Conservation (phyloP, 2,113 vertebrate species). For the Pituophis catenifer region DNA sequence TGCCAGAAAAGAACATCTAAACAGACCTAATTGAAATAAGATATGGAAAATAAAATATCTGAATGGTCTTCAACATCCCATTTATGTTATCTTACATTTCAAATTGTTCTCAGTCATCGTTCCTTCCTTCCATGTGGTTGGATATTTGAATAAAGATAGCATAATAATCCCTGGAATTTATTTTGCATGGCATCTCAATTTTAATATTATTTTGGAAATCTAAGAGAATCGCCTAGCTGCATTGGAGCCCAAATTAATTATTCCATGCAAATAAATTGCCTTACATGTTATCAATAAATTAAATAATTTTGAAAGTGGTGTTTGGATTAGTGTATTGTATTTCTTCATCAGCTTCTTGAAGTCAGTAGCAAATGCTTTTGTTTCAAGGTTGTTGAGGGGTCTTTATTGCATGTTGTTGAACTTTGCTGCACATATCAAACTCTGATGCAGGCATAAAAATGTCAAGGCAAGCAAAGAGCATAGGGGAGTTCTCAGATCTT, state of each 20-base stretch:
- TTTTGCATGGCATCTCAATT: background rate
- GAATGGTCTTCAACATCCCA: background rate
- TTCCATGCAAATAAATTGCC: background rate
- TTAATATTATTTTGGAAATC: background rate
- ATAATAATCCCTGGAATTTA: background rate
- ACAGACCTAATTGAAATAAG: background rate
- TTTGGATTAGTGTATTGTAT: background rate
- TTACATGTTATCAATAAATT: background rate
- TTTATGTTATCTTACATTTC: background rate
- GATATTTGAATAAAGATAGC: background rate
- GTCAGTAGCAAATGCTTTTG: conserved; percentile 3
- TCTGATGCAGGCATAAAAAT: conserved; percentile 17
- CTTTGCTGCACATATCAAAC: background rate
- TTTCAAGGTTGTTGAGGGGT: background rate
- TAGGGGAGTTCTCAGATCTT: conserved; percentile 8
- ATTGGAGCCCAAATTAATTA: background rate
- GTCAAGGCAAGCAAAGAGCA: conserved; percentile 14
- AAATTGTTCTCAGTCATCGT: background rate
- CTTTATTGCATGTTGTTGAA: background rate
- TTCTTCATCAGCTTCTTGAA: background rate
- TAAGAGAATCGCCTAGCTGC: background rate
- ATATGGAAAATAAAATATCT: background rate
- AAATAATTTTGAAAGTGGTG: conserved; percentile 1
- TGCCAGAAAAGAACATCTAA: background rate
- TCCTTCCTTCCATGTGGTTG: background rate